Evolutionary conservation across 2,888 invertebrate species (phyloP), one percentile per base, ranked within the genome.

Genomic region (Monochamus alternatus): DNA sequence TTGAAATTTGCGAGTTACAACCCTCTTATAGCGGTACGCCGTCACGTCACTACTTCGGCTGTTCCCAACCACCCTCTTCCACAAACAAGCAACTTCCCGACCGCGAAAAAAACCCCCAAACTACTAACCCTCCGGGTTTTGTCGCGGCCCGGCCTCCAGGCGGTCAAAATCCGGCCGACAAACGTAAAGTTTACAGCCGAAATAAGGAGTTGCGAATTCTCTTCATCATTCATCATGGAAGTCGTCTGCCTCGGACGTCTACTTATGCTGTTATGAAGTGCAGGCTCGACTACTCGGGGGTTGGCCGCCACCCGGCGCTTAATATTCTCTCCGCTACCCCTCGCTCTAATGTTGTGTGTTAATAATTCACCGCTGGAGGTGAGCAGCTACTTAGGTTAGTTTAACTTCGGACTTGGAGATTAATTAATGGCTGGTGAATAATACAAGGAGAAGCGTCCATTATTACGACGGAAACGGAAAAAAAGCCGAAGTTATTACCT

Each of bases 241-340:
- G 78, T 79, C 78, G 84, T 83, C 85, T 85, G 85, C 80, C 81
- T 80, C 75, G 79, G 85, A 85, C 85, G 84, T 85, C 83, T 85
- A 84, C 85, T 85, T 85, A 85, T 84, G 81, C 83, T 83, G 83
- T 85, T 85, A 85, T 85, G 85, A 85, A 85, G 85, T 83, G 81
- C 81, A 78, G 78, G 80, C 81, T 81, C 78, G 80, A 79, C 81
- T 81, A 81, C 22, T 22, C 22, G 22, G 79, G 82, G 82, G 83
- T 79, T 80, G 73, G 79, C 70, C 32, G 66, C 77, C 68, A 69
- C 77, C 70, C 73, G 71, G 65, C 69, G 74, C 75, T 79, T 81
- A 81, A 81, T 81, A 81, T 81, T 79, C 79, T 78, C 74, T 70
- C 72, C 59, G 75, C 52, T 47, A 72, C 76, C 67, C 69, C 73